phyloP scores from a whole-genome alignment of 2,888 invertebrate genomes.

The Thereva nobilitata region DNA sequence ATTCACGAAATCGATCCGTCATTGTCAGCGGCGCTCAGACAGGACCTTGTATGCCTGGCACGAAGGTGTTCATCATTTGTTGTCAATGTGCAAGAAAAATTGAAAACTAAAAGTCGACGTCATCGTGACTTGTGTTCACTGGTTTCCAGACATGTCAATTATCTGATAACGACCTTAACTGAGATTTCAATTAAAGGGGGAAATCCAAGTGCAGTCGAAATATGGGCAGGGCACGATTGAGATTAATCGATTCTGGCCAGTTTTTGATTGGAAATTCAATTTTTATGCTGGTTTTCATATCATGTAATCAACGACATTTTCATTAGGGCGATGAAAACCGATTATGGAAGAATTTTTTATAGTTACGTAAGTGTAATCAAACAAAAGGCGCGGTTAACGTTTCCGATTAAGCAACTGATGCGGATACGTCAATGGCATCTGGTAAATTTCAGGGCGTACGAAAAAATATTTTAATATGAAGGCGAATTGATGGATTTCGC shows the following conservation, averaged over 20 bases:
- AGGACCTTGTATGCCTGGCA: neutral
- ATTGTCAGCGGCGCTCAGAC: constrained; percentile 26
- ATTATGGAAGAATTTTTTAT: too few relatives aligned
- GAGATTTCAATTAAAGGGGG: constrained; percentile 31
- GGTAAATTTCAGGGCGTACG: too few relatives aligned
- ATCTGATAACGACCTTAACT: constrained; percentile 29
- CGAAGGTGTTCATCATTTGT: constrained; percentile 9
- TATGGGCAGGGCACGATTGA: constrained; percentile 21
- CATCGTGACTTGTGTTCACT: constrained; percentile 31
- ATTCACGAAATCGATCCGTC: constrained; percentile 29
- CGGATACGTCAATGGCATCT: too few relatives aligned
- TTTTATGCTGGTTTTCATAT: too few relatives aligned
- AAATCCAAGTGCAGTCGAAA: neutral
- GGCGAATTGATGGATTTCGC: too few relatives aligned
- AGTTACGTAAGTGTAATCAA: too few relatives aligned
- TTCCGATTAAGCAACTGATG: too few relatives aligned
- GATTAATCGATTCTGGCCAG: constrained; percentile 18
- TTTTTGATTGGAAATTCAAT: too few relatives aligned
- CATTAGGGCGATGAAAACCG: too few relatives aligned
- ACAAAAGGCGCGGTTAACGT: too few relatives aligned
- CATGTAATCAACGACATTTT: too few relatives aligned
- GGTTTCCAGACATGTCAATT: constrained; percentile 31
- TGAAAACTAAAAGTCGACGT: constrained; percentile 28
- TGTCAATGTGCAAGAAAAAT: constrained; percentile 16
- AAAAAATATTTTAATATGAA: too few relatives aligned